A percentile compares a stretch with the other conserved stretches of the same genome.
Conservation (phyloP, 1,140 invertebrate genomes). For the Neotoxoptera formosana region DNA sequence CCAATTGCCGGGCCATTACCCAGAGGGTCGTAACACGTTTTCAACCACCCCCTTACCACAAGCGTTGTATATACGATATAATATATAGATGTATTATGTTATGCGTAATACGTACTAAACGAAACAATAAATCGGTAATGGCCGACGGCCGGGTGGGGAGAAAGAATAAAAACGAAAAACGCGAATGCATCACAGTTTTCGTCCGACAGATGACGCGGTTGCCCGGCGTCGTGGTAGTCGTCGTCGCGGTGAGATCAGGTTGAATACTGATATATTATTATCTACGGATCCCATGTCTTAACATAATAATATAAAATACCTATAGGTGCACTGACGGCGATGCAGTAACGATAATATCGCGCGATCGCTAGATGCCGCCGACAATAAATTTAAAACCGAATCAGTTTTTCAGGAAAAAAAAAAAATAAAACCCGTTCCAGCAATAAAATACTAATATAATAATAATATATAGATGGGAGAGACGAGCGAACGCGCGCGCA, state of each 20-base stretch:
- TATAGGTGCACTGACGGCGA: neutral
- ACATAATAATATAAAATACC: neutral
- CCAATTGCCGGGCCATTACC: constrained; percentile 44
- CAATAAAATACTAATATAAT: neutral
- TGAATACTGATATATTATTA: neutral
- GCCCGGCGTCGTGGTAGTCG: neutral
- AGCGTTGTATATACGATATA: neutral
- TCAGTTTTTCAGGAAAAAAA: neutral
- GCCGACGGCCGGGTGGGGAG: neutral
- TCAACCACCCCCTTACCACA: constrained; percentile 26
- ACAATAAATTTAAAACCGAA: neutral
- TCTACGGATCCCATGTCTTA: neutral
- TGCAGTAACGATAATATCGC: neutral
- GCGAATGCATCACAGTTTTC: neutral
- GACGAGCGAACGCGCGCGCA: neutral
- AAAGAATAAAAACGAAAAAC: neutral
- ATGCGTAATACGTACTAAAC: neutral
- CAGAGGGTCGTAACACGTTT: constrained; percentile 45
- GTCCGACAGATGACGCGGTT: constrained; percentile 37
- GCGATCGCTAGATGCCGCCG: neutral
- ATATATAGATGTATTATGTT: neutral
- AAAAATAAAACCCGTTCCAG: constrained; percentile 1
- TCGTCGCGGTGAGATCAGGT: neutral
- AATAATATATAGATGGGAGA: neutral
- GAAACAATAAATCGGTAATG: neutral